Evolutionary conservation across 1,140 invertebrate genomes (phyloP), one percentile per base, ranked within the genome.

Genomic region (Rhysida immarginata): DNA sequence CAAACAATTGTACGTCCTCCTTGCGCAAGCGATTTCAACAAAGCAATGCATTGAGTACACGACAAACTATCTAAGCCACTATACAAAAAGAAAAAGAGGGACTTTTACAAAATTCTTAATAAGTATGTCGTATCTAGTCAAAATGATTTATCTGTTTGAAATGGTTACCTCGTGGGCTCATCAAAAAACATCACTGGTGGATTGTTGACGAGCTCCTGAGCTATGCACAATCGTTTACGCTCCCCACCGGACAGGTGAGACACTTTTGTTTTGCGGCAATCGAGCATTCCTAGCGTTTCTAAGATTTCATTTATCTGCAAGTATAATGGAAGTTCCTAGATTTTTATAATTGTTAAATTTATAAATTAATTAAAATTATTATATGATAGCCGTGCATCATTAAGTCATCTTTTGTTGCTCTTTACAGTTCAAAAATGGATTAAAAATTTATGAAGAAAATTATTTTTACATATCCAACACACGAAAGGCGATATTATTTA

Each of bases 181-280:
- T 97, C 93, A 66, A 96, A 94, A 71, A 96, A 95, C 84, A 97
- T 91, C 21, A 96, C 82, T 41, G 91, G 90, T 13, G 94, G 94
- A 74, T 96, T 96, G 70, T 92, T 96, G 54, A 96, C 80, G 46
- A 98, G 72, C 72, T 96, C 93, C 54, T 95, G 72, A n/a, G 92
- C 92, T 61, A 96, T 93, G 1, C 91, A 91, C 35, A 96, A 71
- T 51, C 93, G 77, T 69, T 96, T 96, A 54, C 86, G 77, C 72
- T 96, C 91, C 0, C 94, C 94, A 8, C 93, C 93, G 20, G 89
- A 94, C 14, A 96, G 75, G 63, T 82, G 82, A 41, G 78, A 78
- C 2, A 87, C 81, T 58, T 81, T 74, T 0, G 87, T 93, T 62
- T 90, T 79, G 54, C 77, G 77, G 45, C 87, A 84, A 58, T 90